Evolutionary conservation across 2,113 vertebrate genomes (phyloP).

Genomic region (Grammomys surdaster): DNA sequence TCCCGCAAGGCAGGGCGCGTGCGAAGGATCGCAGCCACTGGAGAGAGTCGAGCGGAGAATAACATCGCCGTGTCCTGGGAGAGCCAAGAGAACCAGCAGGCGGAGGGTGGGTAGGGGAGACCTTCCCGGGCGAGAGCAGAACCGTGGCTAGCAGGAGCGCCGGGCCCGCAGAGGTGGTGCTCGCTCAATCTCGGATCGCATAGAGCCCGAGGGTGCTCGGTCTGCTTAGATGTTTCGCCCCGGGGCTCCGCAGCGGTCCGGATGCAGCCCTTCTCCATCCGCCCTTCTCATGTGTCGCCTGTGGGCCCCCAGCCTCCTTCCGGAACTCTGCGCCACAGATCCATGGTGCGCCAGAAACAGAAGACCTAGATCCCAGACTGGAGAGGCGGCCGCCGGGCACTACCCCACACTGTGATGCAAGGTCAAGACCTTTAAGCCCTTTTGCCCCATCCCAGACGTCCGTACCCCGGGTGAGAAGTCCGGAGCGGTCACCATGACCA

Average conservation of each 20-base stretch:
- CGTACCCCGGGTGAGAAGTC: background rate
- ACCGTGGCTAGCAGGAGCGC: background rate
- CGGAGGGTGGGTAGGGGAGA: no score
- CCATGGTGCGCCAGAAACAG: background rate
- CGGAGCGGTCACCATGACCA: background rate
- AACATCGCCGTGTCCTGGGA: background rate
- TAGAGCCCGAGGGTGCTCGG: background rate
- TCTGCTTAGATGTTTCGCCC: background rate
- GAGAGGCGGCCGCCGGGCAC: background rate
- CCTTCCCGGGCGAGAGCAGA: background rate
- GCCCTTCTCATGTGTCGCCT: background rate
- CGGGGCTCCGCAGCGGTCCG: background rate
- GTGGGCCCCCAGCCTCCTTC: fast-evolving
- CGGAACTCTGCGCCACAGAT: background rate
- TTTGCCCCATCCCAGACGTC: fast-evolving
- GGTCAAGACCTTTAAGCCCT: background rate
- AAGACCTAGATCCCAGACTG: background rate
- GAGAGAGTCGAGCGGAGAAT: background rate
- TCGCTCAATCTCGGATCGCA: no score
- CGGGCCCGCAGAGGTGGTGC: no score
- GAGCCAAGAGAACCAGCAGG: background rate
- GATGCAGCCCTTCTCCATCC: background rate
- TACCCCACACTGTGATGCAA: fast-evolving
- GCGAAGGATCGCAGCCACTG: fast-evolving
- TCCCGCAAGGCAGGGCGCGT: fast-evolving